Base-by-base conservation (phyloP, 2,113 vertebrate genomes). In the Axis porcinus region DNA sequence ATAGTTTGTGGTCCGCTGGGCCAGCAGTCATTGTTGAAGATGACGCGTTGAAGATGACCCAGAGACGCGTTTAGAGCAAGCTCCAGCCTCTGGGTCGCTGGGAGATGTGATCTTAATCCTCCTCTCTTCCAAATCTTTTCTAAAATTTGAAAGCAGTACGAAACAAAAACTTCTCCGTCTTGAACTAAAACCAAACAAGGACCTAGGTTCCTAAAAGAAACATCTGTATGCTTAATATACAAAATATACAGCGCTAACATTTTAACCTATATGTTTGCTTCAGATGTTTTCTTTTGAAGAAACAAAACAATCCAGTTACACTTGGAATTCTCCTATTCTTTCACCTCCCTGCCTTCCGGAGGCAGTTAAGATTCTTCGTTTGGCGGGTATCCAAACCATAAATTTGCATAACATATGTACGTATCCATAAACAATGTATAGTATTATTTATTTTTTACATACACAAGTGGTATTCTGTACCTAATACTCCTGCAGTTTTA, bases 281-380 rank as follows among this genome's bases (percentile, higher is more conserved):
- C 25, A 36, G 76, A 45, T 90, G 36, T 62, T 87, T 89, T 60
- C 60, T 74, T 91, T 92, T 70, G 82, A 89, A 89, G 81, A 96
- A 86, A 81, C 45, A 76, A 89, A 83, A 36, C 30, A n/a, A 70
- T 93, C 25, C 52, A 62, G n/a, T 81, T 90, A 52, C 64, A 27
- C 43, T 30, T 30, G 27, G 14, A 70, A 64, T 54, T 92, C 28
- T 64, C 33, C 33, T 50, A 11, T 43, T 93, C 27, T 87, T 58
- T 60, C 30, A 33, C 23, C 3, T 21, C 16, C 10, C 5, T 21
- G 2, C 43, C 45, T 86, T 86, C 30, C 30, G 64, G 55, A 52
- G 58, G 52, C 50, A 50, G 43, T 47, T 91, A 67, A 85, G 58
- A 60, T 47, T 47, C 33, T 43, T 50, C 55, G 70, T 86, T 87